A percentile compares a stretch with the other conserved stretches of the same genome.
These are phyloP conservation scores for Pempheris klunzingeri DNA, from an alignment of 2,797 vertebrate genomes.

Conservation along the genomic window DNA sequence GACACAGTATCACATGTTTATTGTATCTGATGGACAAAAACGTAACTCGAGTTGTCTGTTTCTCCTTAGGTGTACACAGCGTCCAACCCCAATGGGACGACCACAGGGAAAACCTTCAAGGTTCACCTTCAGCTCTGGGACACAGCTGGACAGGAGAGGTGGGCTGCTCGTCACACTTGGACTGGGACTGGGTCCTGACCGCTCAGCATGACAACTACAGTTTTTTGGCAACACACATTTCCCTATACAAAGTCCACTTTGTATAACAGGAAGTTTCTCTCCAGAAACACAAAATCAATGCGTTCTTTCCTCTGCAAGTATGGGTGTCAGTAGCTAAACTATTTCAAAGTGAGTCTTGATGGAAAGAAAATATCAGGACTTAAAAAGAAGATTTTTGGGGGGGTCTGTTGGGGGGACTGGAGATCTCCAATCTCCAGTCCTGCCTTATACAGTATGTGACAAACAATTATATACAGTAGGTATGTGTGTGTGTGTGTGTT, in stretches of 20 bases:
- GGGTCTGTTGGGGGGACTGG: too few species aligned
- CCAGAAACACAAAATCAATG: neutral
- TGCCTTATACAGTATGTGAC: too few species aligned
- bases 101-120: conserved; percentile 92
- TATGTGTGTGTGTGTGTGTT: conserved; percentile 2
- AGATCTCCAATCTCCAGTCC: neutral
- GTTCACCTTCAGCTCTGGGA: conserved; percentile 98
- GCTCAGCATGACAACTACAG: too few species aligned
- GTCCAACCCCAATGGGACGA: conserved; percentile 88
- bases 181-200: too few species aligned
- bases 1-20: neutral
- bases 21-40: neutral
- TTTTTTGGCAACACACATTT: neutral
- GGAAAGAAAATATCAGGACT: neutral
- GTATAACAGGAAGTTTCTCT: too few species aligned
- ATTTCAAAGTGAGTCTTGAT: neutral
- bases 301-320: neutral
- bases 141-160: conserved; percentile 96
- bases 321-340: neutral
- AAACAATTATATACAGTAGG: too few species aligned
- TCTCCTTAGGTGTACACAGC: conserved; percentile 88
- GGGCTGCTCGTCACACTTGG: neutral
- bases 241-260: too few species aligned
- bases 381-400: too few species aligned
- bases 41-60: neutral